Conservation (phyloP, 1,140 invertebrate species). For the Lasioglossum albipes region DNA sequence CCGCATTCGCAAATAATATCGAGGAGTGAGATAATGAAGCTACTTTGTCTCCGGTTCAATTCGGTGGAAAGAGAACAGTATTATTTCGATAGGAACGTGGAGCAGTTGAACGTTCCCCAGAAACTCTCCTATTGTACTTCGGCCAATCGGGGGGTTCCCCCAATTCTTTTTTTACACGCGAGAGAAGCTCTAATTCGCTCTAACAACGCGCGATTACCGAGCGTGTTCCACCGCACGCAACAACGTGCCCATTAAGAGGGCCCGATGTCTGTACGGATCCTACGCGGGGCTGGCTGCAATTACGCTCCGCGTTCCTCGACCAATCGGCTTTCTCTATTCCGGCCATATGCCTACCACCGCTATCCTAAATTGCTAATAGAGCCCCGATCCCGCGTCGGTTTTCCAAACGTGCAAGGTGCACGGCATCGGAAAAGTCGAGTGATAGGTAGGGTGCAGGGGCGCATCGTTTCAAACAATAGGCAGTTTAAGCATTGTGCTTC, state of each 20-base stretch:
- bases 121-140: background rate
- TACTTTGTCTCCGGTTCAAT: background rate
- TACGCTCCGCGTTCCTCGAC: conserved; percentile 39
- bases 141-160: conserved; percentile 33
- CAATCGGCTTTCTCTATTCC: conserved; percentile 32
- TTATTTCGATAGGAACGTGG: background rate
- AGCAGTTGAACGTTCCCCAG: background rate
- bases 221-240: conserved; percentile 45
- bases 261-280: conserved; percentile 34
- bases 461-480: background rate
- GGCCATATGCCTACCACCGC: conserved; percentile 26
- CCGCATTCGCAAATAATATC: too few relatives aligned
- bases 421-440: background rate
- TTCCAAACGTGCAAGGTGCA: conserved; percentile 1
- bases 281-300: conserved; percentile 40
- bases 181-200: conserved; percentile 41
- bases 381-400: background rate
- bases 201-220: conserved; percentile 47
- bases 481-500: too few relatives aligned
- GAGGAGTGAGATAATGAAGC: background rate
- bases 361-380: conserved; percentile 46
- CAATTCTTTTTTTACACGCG: conserved; percentile 52
- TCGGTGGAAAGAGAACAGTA: background rate
- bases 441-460: background rate
- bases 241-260: conserved; percentile 55